A percentile compares a stretch with the other conserved stretches of the same genome.
These are phyloP conservation scores for Leptinotarsa juncta DNA, from an alignment of 2,888 invertebrate genomes.

Conservation along the genomic window DNA sequence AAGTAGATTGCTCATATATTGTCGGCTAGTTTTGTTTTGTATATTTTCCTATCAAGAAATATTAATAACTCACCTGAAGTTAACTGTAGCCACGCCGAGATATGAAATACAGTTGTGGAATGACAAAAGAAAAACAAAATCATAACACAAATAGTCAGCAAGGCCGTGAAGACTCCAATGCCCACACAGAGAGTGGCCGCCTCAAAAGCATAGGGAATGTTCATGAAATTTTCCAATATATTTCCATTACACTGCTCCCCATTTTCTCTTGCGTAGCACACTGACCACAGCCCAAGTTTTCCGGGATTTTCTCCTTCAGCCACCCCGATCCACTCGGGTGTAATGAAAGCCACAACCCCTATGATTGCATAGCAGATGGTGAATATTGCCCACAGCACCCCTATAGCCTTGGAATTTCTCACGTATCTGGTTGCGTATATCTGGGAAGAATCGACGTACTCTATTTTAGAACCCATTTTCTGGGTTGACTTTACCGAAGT, in stretches of 20 bases:
- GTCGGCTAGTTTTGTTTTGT: too few relatives aligned
- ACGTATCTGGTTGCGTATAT: slow-evolving; percentile 92
- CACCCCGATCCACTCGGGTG: slow-evolving; percentile 88
- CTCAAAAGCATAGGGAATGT: slow-evolving; percentile 83
- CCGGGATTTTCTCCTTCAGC: slow-evolving; percentile 87
- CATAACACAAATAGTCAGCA: slow-evolving; percentile 89
- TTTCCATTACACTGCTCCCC: slow-evolving; percentile 84
- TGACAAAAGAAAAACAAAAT: slow-evolving; percentile 93
- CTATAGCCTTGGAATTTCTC: slow-evolving; percentile 93
- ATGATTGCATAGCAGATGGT: slow-evolving; percentile 97
- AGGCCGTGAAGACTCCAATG: slow-evolving; percentile 84
- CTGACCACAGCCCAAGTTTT: slow-evolving; percentile 92
- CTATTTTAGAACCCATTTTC: slow-evolving; percentile 90
- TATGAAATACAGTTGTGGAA: slow-evolving; percentile 91
- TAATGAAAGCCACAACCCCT: slow-evolving; percentile 93
- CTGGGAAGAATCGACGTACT: slow-evolving; percentile 91
- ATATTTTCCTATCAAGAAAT: too few relatives aligned
- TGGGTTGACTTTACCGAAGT: slow-evolving; percentile 9
- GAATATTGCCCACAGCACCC: slow-evolving; percentile 97
- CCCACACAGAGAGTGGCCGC: slow-evolving; percentile 90
- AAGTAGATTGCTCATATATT: too few relatives aligned
- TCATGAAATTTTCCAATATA: slow-evolving; percentile 82
- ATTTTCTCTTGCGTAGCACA: slow-evolving; percentile 82
- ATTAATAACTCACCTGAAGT: slow-evolving; percentile 81
- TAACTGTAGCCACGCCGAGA: slow-evolving; percentile 96